Evolutionary conservation across 2,888 invertebrate genomes (phyloP), one percentile per base, ranked within the genome.

Genomic region (Corythucha ciliata): DNA sequence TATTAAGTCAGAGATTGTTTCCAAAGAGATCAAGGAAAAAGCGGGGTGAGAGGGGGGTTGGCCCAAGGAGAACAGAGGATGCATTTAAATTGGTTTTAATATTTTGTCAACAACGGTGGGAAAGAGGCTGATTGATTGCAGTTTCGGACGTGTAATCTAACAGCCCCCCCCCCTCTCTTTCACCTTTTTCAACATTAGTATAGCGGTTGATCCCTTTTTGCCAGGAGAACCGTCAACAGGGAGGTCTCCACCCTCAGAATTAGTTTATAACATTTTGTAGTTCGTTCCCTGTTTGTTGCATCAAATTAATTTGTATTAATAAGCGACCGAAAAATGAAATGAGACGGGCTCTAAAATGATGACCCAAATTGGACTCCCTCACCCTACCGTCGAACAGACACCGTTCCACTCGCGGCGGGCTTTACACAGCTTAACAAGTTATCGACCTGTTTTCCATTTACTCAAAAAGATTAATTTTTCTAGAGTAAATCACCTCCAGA

Each of bases 21-120:
- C n/a, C n/a, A n/a, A n/a, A n/a, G n/a, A n/a, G n/a, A n/a, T n/a
- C n/a, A n/a, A n/a, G n/a, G n/a, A n/a, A n/a, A n/a, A n/a, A n/a
- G n/a, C n/a, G n/a, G n/a, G n/a, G n/a, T n/a, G n/a, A n/a, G n/a
- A n/a, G n/a, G n/a, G n/a, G n/a, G n/a, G n/a, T n/a, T n/a, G n/a
- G 21, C 37, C 45, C 37, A 37, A 40, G 51, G 51, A 41, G 20
- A 42, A 50, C 36, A 37, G 52, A 53, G 48, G 52, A 56, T 54
- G 56, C 56, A 56, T 56, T 56, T 56, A 56, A 56, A 56, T 56
- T 56, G 56, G 52, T 56, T 52, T 56, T 56, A 56, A 56, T 52
- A 56, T 50, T 54, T 42, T 51, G 54, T 50, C 49, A 54, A 54
- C 54, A 54, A n/a, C n/a, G n/a, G n/a, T n/a, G n/a, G n/a, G n/a